Evolutionary conservation across 2,113 vertebrate genomes (phyloP).

Genomic region (Cryptomyrus ogoouensis): DNA sequence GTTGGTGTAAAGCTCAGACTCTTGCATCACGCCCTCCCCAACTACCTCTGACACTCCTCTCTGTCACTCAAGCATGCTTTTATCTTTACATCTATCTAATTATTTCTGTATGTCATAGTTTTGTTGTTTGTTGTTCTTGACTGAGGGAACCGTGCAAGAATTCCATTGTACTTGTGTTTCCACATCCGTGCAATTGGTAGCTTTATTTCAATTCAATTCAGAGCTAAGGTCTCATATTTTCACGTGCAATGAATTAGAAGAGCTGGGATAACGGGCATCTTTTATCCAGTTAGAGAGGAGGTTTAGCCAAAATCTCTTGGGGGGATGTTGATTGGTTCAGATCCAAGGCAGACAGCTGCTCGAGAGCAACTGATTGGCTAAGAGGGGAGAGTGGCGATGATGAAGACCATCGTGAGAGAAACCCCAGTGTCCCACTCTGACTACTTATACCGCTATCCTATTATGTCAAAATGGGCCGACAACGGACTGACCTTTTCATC

Average conservation of each 20-base stretch:
- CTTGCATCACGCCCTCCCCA: background rate
- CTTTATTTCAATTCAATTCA: background rate
- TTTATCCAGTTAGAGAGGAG: background rate
- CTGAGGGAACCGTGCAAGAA: background rate
- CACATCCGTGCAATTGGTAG: background rate
- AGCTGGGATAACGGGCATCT: background rate
- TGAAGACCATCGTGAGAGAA: background rate
- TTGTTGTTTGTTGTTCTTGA: background rate
- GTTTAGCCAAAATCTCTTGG: background rate
- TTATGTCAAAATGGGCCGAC: background rate
- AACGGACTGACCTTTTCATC: background rate
- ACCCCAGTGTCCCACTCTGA: background rate
- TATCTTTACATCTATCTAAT: background rate
- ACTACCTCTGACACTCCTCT: background rate
- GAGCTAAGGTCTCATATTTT: background rate
- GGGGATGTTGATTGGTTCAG: background rate
- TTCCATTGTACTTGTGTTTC: background rate
- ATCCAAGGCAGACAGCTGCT: background rate
- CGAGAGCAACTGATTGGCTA: background rate
- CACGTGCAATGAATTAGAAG: background rate
- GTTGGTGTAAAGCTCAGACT: background rate
- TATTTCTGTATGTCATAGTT: background rate
- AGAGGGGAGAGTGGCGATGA: background rate
- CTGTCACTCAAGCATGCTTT: background rate
- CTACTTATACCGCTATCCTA: background rate